Evolutionary conservation across 2,797 vertebrate genomes (phyloP), one percentile per base, ranked within the genome.

Genomic region (Tragelaphus eurycerus): DNA sequence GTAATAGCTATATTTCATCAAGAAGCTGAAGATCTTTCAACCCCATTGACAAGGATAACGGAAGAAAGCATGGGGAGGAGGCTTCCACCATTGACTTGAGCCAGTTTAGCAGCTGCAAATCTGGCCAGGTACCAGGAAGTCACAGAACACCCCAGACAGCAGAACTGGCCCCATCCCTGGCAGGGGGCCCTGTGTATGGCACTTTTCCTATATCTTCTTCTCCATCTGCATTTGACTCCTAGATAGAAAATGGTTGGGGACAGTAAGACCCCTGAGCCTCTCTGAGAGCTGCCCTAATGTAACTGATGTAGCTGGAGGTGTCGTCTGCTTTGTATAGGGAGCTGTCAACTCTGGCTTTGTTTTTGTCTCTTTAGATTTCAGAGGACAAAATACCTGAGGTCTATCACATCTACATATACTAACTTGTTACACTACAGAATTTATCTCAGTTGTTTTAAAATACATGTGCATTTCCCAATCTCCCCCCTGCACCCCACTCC

Each of bases 1-100:
- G 19, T 59, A 19, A 83, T 64, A 64, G 46, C 43, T 91, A 4
- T 38, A 67, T 50, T 86, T 50, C 74, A 86, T 74, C 31, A 27
- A 96, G 86, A 93, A 93, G 38, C 59, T 78, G 38, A 97, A 95
- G 89, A 79, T 54, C 31, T 88, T 93, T 78, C 76, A 95, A 19
- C 25, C 55, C 48, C 29, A 76, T 93, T 92, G 90, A 81, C 78
- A 95, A 94, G 82, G 82, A 86, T 52, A 60, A 83, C 54, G 74
- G 48, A 95, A 62, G 60, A 31, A 93, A n/a, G 43, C 1, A 3
- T 31, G 10, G 6, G 34, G 54, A 89, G 48, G 59, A 62, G 38
- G n/a, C 71, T 74, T 74, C 38, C 71, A 74, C 71, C 6, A 46
- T 46, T 43, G 38, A 4, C 38, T 86, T 82, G 67, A 96, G 87